Evolutionary conservation across 2,888 invertebrate species (phyloP), one percentile per base, ranked within the genome.

Genomic region (Drosophila neotestacea): DNA sequence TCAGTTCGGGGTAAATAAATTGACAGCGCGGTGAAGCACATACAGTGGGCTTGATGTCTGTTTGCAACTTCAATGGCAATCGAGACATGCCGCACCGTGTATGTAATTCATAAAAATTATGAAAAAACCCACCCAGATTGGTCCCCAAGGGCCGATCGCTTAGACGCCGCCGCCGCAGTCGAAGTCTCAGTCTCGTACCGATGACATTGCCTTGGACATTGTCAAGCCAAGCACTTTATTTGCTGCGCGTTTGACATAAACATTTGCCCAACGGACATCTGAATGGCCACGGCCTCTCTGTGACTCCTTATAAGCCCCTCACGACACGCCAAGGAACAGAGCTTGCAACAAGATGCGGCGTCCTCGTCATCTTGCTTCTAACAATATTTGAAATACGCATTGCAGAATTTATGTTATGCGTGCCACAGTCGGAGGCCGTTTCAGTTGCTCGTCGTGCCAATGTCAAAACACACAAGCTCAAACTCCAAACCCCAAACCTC

Each of bases 211-310:
- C 72, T 80, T 68, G 71, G 83, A 84, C 88, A 88, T 88, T 84
- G 84, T 84, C 84, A 88, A 83, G 80, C 77, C 88, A 82, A 86
- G 89, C 88, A 86, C 88, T 86, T 88, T 86, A 86, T 86, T 86
- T 86, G 87, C 85, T 73, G 80, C 79, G 74, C 81, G 87, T 79
- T 87, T 86, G 86, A 88, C 86, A 86, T 86, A 88, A 86, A 86
- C 89, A 86, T 86, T 86, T 87, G 87, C 85, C 85, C 85, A 81
- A 79, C 71, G 85, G 85, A 85, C 85, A 85, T 81, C 84, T 85
- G 85, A 85, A 85, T 85, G 84, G 88, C 79, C 75, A 79, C 79
- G 85, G 85, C 79, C 63, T 78, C 88, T 85, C 84, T 85, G 77
- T 88, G 86, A 68, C 73, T 86, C 85, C 85, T 74, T 85, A 85